Percentiles rank a stretch among this genome's conserved stretches.
Conservation (phyloP, 1,140 invertebrate genomes). For the Kradibia gibbosae region DNA sequence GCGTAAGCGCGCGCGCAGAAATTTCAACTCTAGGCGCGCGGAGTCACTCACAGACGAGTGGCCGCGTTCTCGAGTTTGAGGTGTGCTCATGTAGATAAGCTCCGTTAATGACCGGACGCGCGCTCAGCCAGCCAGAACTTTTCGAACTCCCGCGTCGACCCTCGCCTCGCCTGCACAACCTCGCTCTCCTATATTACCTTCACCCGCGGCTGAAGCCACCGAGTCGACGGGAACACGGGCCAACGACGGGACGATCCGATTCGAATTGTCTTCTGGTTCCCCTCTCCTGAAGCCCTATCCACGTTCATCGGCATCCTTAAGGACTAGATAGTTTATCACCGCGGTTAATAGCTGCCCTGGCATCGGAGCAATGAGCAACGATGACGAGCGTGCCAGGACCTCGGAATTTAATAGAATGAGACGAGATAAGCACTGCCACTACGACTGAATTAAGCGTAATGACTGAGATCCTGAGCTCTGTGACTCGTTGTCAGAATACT, state of each 20-base stretch:
- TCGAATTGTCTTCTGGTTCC: too few species aligned
- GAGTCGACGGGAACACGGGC: neutral
- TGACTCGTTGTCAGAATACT: neutral
- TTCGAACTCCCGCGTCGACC: conserved; percentile 65
- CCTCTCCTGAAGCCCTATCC: too few species aligned
- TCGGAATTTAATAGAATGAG: neutral
- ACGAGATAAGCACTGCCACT: neutral
- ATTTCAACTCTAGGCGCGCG: neutral
- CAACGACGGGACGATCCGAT: too few species aligned
- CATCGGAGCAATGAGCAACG: too few species aligned
- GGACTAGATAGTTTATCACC: too few species aligned
- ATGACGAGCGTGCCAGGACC: neutral
- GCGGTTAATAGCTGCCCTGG: too few species aligned
- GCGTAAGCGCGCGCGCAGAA: neutral
- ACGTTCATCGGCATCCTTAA: too few species aligned
- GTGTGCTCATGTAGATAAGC: conserved; percentile 75
- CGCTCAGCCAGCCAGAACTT: conserved; percentile 73
- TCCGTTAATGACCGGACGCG: conserved; percentile 74
- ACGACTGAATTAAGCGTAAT: conserved; percentile 2
- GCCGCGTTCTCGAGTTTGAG: conserved; percentile 55
- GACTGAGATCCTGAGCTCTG: neutral
- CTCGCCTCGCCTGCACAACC: conserved; percentile 53
- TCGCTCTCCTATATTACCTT: conserved; percentile 53
- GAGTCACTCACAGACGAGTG: neutral
- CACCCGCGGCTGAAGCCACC: conserved; percentile 16